Evolutionary conservation across 2,797 vertebrate genomes (phyloP).

Genomic region (Halcyon chelicuti): DNA sequence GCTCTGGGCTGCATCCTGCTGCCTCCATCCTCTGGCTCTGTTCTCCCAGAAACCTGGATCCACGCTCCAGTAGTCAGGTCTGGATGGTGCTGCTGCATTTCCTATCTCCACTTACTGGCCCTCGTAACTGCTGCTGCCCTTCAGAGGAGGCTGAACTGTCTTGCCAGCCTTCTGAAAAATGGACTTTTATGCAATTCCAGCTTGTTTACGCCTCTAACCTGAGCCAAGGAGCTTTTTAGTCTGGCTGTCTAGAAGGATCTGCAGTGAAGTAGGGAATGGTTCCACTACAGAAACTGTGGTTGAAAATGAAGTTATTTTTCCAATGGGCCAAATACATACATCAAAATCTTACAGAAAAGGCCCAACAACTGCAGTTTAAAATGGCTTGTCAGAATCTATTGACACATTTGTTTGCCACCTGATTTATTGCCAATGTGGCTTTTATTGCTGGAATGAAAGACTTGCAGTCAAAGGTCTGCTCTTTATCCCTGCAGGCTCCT

Average conservation of each 20-base stretch:
- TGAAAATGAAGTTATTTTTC: constrained; percentile 32
- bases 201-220: background rate
- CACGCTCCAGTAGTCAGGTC: accelerated
- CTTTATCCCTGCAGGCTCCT: background rate
- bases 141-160: background rate
- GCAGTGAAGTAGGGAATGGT: background rate
- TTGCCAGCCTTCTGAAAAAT: background rate
- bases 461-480: background rate
- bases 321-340: constrained; percentile 33
- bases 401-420: background rate
- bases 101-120: background rate
- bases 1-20: background rate
- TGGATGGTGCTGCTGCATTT: background rate
- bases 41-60: background rate
- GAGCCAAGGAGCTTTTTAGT: background rate
- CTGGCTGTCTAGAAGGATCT: background rate
- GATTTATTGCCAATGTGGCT: background rate
- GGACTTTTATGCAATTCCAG: background rate
- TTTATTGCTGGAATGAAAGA: background rate
- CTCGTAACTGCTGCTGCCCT: background rate
- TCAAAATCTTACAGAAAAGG: background rate
- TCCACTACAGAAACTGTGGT: background rate
- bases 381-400: constrained; percentile 10
- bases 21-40: background rate
- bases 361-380: background rate